phyloP scores from a whole-genome alignment of 2,113 vertebrate species.

The Thalassarche chlororhynchos region DNA sequence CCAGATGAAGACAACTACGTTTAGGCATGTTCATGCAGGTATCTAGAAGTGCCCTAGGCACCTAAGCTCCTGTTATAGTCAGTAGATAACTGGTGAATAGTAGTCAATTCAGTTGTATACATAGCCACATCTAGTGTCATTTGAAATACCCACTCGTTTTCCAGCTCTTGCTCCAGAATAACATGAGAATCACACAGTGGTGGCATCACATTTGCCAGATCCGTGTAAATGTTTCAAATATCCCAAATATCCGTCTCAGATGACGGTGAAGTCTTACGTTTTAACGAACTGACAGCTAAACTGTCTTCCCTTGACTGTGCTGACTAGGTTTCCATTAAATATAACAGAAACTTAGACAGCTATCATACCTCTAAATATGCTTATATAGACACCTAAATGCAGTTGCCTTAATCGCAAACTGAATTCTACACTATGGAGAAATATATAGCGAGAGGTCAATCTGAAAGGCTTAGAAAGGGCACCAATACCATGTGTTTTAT shows the following conservation, averaged over 20 bases:
- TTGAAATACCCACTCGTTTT: neutral
- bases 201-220: neutral
- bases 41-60: neutral
- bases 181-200: neutral
- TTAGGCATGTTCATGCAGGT: neutral
- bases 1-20: neutral
- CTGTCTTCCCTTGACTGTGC: neutral
- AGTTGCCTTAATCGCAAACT: neutral
- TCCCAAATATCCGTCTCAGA: neutral
- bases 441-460: neutral
- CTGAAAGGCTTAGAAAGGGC: neutral
- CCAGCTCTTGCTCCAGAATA: neutral
- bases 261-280: neutral
- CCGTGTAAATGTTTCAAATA: neutral
- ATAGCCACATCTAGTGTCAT: neutral
- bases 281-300: neutral
- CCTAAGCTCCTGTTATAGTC: neutral
- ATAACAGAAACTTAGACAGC: neutral
- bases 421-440: neutral
- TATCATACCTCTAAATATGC: neutral
- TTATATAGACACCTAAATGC: neutral
- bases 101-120: neutral
- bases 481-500: neutral
- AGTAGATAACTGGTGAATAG: neutral
- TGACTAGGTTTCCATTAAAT: neutral